Evolutionary conservation across 2,888 invertebrate species (phyloP).

Genomic region (Polydrusus tereticollis): DNA sequence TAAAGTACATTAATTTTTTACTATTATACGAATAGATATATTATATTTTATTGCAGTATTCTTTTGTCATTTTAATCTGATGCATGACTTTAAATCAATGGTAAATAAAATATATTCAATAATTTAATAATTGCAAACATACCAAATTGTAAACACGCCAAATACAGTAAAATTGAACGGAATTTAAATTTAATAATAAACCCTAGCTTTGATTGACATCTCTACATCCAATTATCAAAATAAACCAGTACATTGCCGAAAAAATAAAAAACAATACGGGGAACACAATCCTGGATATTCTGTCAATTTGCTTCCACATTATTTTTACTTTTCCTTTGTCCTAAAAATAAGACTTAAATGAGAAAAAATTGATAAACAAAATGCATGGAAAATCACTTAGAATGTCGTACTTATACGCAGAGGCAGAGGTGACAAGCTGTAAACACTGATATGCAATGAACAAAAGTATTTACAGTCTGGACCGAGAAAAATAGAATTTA

Average conservation of each 20-base stretch:
- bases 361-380: neutral
- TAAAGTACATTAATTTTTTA: too few species aligned
- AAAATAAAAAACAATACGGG: conserved; percentile 84
- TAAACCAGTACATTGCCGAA: conserved; percentile 84
- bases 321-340: conserved; percentile 80
- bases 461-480: neutral
- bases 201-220: conserved; percentile 9
- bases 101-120: too few species aligned
- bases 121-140: too few species aligned
- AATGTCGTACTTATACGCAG: neutral
- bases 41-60: too few species aligned
- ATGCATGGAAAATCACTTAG: neutral
- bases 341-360: conserved; percentile 52
- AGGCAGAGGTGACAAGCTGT: too few species aligned
- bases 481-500: neutral
- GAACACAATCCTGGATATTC: conserved; percentile 81
- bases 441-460: neutral
- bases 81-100: too few species aligned
- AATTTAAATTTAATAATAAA: neutral
- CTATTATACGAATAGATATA: too few species aligned
- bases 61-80: too few species aligned
- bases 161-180: neutral
- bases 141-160: too few species aligned
- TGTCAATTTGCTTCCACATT: conserved; percentile 85
- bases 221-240: conserved; percentile 71